Percentiles rank a stretch among this genome's conserved stretches.
These are phyloP conservation scores for Drosophila aldrichi DNA, from an alignment of 2,888 invertebrate genomes.

Conservation along the genomic window DNA sequence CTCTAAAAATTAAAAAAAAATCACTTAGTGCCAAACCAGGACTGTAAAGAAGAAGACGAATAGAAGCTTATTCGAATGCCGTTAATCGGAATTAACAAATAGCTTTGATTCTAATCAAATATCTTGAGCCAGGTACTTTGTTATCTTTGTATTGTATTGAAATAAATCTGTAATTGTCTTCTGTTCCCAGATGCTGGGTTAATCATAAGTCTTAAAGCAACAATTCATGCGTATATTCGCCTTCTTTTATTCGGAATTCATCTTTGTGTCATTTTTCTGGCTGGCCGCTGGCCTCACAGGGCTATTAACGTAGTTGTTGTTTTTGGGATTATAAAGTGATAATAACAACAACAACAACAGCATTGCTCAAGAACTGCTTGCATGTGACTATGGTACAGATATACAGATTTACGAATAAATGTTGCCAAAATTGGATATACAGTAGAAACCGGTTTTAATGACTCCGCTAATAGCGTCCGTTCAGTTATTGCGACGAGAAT, in stretches of 20 bases:
- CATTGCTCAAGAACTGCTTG: neutral
- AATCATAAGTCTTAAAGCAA: constrained; percentile 8
- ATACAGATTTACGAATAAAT: neutral
- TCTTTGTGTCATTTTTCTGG: constrained; percentile 16
- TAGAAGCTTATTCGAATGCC: no score
- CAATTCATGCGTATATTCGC: neutral
- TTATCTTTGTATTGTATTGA: no score
- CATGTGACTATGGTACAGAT: constrained; percentile 1
- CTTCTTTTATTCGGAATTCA: constrained; percentile 10
- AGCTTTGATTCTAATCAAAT: no score
- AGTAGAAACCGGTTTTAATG: no score
- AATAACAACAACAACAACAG: constrained; percentile 7
- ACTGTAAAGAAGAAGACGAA: no score
- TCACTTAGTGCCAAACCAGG: no score
- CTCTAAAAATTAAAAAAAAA: no score
- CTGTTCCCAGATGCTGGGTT: neutral
- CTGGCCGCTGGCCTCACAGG: constrained; percentile 18
- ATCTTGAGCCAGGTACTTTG: no score
- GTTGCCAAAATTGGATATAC: no score
- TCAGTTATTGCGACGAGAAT: no score
- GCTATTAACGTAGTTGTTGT: constrained; percentile 21
- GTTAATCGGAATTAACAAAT: no score
- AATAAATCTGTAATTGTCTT: neutral
- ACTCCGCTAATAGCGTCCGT: no score
- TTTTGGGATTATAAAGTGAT: constrained; percentile 27